Conservation (phyloP, 2,888 invertebrate species). For the Apamea epomidion region DNA sequence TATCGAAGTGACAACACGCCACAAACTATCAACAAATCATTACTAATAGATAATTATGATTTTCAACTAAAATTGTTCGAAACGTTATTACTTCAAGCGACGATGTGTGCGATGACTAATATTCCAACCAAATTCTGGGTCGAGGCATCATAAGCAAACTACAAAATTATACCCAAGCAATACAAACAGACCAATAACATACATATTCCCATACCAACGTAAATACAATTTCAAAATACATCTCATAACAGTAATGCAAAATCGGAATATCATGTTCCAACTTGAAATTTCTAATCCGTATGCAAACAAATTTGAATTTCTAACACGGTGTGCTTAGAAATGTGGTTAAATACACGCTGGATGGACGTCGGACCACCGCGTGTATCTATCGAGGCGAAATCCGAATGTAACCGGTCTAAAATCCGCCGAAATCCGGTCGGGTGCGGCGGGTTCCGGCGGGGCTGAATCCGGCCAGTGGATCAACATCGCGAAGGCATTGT, state of each 20-base stretch:
- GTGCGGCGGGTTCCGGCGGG: conserved; percentile 69
- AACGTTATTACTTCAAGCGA: conserved; percentile 17
- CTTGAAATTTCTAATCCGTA: conserved; percentile 59
- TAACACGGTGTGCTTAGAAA: conserved; percentile 68
- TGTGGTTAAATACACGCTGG: conserved; percentile 71
- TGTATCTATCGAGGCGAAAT: conserved; percentile 78
- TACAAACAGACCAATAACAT: conserved; percentile 18
- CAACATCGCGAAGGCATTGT: conserved; percentile 67
- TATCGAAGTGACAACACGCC: background rate
- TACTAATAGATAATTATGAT: conserved; percentile 30
- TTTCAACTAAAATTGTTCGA: conserved; percentile 13
- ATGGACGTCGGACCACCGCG: conserved; percentile 68
- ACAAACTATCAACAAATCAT: conserved; percentile 29
- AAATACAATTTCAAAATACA: conserved; percentile 27
- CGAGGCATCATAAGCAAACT: conserved; percentile 21
- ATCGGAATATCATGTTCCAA: conserved; percentile 38
- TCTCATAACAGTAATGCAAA: conserved; percentile 52
- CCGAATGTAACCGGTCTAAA: conserved; percentile 74
- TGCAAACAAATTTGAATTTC: conserved; percentile 67
- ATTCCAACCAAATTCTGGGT: conserved; percentile 26
- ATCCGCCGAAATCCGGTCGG: conserved; percentile 72
- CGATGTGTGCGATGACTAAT: background rate
- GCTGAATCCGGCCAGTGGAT: conserved; percentile 73
- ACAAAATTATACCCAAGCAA: conserved; percentile 47
- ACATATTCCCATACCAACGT: conserved; percentile 18